A percentile compares a stretch with the other conserved stretches of the same genome.
phyloP scores from a whole-genome alignment of 2,113 vertebrate species.

The Alethe diademata region DNA sequence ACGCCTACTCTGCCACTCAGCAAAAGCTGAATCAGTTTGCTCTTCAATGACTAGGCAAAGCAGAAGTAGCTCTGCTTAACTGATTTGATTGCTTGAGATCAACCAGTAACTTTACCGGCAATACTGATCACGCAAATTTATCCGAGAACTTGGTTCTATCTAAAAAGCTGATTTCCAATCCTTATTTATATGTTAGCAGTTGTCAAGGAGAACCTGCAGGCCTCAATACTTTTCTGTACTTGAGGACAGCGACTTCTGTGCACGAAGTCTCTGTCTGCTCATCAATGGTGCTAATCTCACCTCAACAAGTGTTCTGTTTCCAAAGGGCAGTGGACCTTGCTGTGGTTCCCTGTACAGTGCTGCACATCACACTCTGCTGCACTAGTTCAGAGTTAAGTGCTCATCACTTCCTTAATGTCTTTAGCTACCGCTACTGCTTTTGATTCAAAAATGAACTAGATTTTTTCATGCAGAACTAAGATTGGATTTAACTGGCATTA shows the following conservation, averaged over 20 bases:
- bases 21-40: neutral
- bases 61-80: neutral
- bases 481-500: constrained; percentile 73
- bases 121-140: neutral
- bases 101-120: neutral
- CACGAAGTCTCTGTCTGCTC: constrained; percentile 60
- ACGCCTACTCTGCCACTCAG: neutral
- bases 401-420: constrained; percentile 24
- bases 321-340: constrained; percentile 56
- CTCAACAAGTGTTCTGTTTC: constrained; percentile 63
- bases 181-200: constrained; percentile 82
- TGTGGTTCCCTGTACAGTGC: constrained; percentile 57
- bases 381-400: constrained; percentile 37
- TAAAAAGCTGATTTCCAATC: constrained; percentile 36
- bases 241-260: constrained; percentile 52
- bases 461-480: constrained; percentile 60
- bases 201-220: constrained; percentile 68
- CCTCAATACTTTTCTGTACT: constrained; percentile 22
- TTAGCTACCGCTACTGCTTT: constrained; percentile 59
- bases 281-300: constrained; percentile 81
- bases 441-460: constrained; percentile 70
- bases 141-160: neutral
- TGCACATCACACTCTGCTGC: constrained; percentile 50
- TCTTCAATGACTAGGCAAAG: neutral
- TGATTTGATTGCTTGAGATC: neutral